Conservation (phyloP, 2,797 vertebrate species). For the Notoglanidium macrostoma region DNA sequence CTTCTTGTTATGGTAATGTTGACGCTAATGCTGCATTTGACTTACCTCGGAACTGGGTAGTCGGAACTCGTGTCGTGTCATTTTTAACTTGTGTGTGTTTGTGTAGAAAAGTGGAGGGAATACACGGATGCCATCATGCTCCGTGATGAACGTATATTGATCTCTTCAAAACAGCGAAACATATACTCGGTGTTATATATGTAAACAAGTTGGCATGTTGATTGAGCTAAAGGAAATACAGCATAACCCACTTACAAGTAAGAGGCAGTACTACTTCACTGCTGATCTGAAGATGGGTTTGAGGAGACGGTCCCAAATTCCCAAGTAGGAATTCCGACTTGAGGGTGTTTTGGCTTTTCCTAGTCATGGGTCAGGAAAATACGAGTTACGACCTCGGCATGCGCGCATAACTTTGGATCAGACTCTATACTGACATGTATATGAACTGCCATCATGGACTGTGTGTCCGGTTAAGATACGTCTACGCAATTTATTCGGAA, state of each 20-base stretch:
- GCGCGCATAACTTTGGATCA: too few species aligned
- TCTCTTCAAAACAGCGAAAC: background rate
- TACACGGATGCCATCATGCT: too few species aligned
- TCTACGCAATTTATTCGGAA: background rate
- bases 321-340: too few species aligned
- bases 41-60: background rate
- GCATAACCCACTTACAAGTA: background rate
- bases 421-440: background rate
- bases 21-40: too few species aligned
- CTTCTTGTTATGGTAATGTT: background rate
- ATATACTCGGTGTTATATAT: background rate
- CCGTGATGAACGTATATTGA: background rate
- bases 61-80: background rate
- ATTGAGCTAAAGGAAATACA: background rate
- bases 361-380: too few species aligned
- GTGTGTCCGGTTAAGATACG: background rate
- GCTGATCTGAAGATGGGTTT: background rate
- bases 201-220: background rate
- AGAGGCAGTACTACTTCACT: background rate
- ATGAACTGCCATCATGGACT: background rate
- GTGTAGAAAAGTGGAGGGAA: too few species aligned
- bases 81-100: too few species aligned
- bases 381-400: too few species aligned
- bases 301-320: too few species aligned
- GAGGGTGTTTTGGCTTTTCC: too few species aligned